Percentiles rank a stretch among this genome's conserved stretches.
Conservation (phyloP, 1,140 invertebrate species). For the Trypoxylus dichotomus region DNA sequence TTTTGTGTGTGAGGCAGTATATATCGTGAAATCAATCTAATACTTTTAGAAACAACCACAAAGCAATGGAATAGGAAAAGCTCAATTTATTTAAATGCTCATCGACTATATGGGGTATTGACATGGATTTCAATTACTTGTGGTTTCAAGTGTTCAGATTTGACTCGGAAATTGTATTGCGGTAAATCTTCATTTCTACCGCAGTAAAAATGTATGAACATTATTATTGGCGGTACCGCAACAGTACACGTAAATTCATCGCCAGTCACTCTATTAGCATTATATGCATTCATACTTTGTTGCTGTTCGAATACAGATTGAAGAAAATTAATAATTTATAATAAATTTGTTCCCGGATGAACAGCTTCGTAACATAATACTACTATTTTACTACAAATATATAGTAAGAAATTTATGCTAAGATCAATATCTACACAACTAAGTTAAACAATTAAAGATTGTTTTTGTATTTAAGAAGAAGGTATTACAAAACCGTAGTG, state of each 20-base stretch:
- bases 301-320: no score
- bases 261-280: not conserved
- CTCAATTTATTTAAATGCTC: constrained; percentile 2
- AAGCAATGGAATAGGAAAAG: not conserved
- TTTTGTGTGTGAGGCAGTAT: no score
- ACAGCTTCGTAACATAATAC: no score
- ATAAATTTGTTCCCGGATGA: no score
- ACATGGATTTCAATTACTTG: constrained; percentile 8
- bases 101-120: not conserved
- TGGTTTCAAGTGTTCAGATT: constrained; percentile 9
- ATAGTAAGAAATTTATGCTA: no score
- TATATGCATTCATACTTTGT: not conserved
- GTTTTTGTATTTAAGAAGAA: no score
- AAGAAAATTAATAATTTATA: no score
- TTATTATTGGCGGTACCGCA: not conserved
- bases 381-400: no score
- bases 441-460: no score
- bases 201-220: not conserved
- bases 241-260: not conserved
- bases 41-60: not conserved
- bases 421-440: no score
- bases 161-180: constrained; percentile 3
- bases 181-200: constrained; percentile 8
- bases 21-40: not conserved
- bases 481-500: not conserved